Conservation (phyloP, 2,113 vertebrate species). For the Cynocephalus volans region DNA sequence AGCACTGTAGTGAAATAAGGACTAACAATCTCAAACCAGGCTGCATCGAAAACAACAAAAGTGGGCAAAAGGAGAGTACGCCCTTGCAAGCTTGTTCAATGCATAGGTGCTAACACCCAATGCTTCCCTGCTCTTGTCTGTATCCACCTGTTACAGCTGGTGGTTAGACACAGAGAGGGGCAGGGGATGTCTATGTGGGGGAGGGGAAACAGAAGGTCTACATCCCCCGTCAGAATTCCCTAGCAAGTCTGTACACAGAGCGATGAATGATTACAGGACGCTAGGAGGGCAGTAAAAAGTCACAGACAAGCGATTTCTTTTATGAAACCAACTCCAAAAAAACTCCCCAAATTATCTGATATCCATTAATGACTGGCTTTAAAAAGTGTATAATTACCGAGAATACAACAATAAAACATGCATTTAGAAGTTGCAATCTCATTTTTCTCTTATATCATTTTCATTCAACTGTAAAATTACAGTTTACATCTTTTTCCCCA, state of each 20-base stretch:
- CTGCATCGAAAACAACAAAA: background rate
- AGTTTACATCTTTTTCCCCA: background rate
- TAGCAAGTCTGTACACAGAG: background rate
- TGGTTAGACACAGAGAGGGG: rapidly evolving
- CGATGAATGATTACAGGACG: background rate
- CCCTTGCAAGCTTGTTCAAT: rapidly evolving
- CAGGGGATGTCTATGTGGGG: rapidly evolving
- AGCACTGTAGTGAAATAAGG: background rate
- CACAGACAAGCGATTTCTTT: background rate
- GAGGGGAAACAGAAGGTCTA: rapidly evolving
- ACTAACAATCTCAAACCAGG: background rate
- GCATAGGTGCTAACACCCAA: rapidly evolving
- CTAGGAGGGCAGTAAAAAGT: background rate
- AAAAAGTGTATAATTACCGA: background rate
- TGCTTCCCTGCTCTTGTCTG: too few relatives aligned
- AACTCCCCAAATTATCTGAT: background rate
- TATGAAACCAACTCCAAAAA: background rate
- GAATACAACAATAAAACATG: background rate
- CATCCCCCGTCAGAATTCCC: background rate
- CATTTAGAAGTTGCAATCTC: background rate
- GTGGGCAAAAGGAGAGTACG: rapidly evolving
- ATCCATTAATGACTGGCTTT: background rate
- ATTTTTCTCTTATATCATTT: background rate
- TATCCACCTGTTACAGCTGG: rapidly evolving
- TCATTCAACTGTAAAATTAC: background rate